phyloP scores from a whole-genome alignment of 2,113 vertebrate genomes.

The Pangasianodon hypophthalmus region DNA sequence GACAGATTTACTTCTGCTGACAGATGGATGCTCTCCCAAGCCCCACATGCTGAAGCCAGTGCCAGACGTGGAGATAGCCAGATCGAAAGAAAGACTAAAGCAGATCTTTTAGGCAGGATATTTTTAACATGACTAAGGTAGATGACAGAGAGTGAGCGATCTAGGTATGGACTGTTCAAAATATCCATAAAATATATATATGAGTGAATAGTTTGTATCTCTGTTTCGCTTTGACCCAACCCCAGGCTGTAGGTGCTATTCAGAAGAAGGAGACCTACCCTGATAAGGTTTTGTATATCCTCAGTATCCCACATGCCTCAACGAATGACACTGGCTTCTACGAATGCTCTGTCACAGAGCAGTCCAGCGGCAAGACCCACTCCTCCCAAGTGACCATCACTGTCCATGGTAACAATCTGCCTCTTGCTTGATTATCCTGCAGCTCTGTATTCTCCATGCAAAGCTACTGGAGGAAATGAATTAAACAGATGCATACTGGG shows the following conservation, averaged over 20 bases:
- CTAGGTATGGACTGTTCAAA: neutral
- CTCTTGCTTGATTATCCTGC: slow-evolving; percentile 26
- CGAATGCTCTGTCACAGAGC: slow-evolving; percentile 81
- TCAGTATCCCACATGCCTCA: slow-evolving; percentile 80
- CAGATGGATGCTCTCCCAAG: slow-evolving; percentile 23
- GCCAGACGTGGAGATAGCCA: slow-evolving; percentile 42
- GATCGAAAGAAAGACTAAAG: slow-evolving; percentile 33
- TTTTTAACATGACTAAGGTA: neutral
- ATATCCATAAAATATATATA: neutral
- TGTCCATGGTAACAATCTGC: slow-evolving; percentile 77
- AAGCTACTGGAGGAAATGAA: slow-evolving; percentile 54
- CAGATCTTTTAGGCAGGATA: slow-evolving; percentile 30
- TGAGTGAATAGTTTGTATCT: neutral
- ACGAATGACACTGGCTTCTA: slow-evolving; percentile 86
- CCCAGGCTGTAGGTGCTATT: slow-evolving; percentile 66
- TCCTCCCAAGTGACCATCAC: slow-evolving; percentile 77
- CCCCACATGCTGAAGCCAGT: slow-evolving; percentile 5
- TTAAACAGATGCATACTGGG: neutral
- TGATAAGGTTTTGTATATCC: slow-evolving; percentile 73
- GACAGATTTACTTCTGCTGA: slow-evolving; percentile 67
- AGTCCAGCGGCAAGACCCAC: slow-evolving; percentile 71
- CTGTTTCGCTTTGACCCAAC: slow-evolving; percentile 6
- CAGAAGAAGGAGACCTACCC: slow-evolving; percentile 58
- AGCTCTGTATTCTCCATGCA: slow-evolving; percentile 62
- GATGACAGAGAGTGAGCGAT: neutral